Base-by-base conservation (phyloP, 2,888 invertebrate genomes). In the Orgyia antiqua region DNA sequence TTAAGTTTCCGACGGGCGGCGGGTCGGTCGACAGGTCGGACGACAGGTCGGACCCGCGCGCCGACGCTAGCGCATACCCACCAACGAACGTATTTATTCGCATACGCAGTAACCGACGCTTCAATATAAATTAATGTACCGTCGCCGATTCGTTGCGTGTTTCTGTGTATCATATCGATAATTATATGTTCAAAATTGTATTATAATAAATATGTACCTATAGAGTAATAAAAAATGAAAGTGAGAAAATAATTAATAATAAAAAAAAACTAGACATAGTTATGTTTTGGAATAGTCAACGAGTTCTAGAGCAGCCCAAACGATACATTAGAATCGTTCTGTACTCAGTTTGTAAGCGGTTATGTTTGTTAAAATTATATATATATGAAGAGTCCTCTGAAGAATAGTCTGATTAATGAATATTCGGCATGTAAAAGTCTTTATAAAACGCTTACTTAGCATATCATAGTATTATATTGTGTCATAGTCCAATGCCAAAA, bases 401-500 rank as follows among this genome's bases (percentile, higher is more conserved):
- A 74, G 82, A 83, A 86, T 84, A 84, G 84, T 84, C 84, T 86
- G 86, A 86, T 82, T 83, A 84, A 79, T 77, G 68, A 84, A 80
- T 84, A 83, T 84, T 83, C 82, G 84, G 84, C 84, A 84, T 84
- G 84, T 84, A 80, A 84, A 84, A 83, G 84, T 86, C 84, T 86
- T 84, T 83, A 84, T 84, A 83, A 86, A 86, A 83, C 86, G 86
- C 86, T 86, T 86, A 86, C 82, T 83, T 86, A 86, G 86, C 86
- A 86, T 86, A 86, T 86, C 86, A 86, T 86, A 84, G 86, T 86
- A 86, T 86, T 84, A 84, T 86, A 86, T 86, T 84, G 86, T 84
- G 86, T 86, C 86, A 86, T 86, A 86, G 86, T 86, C 86, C 83
- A 84, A 86, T 84, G 86, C 86, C 86, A 86, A 86, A 84, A 86